Evolutionary conservation across 2,797 vertebrate species (phyloP).

Genomic region (Tokudaia tokunoshimensis): DNA sequence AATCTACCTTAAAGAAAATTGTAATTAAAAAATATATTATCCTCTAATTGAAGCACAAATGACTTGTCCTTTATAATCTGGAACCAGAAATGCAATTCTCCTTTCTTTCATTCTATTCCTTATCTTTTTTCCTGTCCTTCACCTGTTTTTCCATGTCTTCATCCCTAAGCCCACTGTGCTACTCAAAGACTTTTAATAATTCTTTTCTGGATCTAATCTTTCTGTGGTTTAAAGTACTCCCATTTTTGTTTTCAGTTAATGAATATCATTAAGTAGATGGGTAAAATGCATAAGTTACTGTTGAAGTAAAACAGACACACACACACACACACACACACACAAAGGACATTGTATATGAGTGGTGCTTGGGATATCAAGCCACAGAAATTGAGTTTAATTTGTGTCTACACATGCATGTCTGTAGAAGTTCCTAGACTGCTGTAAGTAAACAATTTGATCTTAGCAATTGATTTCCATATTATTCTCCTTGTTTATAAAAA

Average conservation of each 20-base stretch:
- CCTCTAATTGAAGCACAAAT: constrained; percentile 48
- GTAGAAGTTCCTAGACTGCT: constrained; percentile 15
- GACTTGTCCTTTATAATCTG: constrained; percentile 1
- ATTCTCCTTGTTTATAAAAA: constrained; percentile 14
- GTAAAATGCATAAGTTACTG: constrained; percentile 30
- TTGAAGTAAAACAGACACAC: background rate
- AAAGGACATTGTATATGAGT: background rate
- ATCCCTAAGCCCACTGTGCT: background rate
- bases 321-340: no score
- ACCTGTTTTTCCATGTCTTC: background rate
- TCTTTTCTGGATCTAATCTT: constrained; percentile 12
- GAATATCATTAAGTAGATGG: constrained; percentile 33
- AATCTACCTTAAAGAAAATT: background rate
- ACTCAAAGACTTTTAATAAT: constrained; percentile 29
- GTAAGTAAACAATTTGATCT: constrained; percentile 7
- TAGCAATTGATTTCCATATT: constrained; percentile 29
- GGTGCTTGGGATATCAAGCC: background rate
- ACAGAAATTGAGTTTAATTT: constrained; percentile 48
- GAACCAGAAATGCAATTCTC: constrained; percentile 17
- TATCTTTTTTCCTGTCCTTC: background rate
- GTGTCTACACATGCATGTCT: background rate
- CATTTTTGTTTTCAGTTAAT: constrained; percentile 44
- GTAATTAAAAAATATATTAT: constrained; percentile 34
- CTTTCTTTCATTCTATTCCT: constrained; percentile 23
- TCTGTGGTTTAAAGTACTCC: constrained; percentile 51